phyloP scores from a whole-genome alignment of 2,888 invertebrate genomes.

The Philereme transversata region DNA sequence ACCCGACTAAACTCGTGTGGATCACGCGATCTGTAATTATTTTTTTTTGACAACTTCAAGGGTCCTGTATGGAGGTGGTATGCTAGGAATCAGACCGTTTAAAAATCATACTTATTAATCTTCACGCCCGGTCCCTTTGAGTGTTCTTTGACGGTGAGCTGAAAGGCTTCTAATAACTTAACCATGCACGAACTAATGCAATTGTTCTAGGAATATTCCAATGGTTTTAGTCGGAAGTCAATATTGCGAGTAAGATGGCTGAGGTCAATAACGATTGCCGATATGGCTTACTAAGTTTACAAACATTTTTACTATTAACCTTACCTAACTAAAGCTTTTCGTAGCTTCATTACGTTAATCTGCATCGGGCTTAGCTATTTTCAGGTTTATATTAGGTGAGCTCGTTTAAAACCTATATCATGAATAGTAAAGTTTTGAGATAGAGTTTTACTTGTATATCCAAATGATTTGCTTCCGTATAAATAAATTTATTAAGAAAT shows the following conservation, averaged over 20 bases:
- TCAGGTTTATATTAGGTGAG: too few species aligned
- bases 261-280: background rate
- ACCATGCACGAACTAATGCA: constrained; percentile 13
- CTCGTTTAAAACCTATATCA: too few species aligned
- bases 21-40: constrained; percentile 57
- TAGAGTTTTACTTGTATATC: too few species aligned
- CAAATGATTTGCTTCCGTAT: too few species aligned
- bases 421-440: too few species aligned
- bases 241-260: background rate
- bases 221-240: background rate
- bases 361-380: too few species aligned
- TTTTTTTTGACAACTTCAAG: constrained; percentile 49
- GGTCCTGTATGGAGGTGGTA: constrained; percentile 43
- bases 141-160: constrained; percentile 14
- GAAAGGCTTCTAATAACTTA: constrained; percentile 13
- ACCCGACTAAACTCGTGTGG: constrained; percentile 55
- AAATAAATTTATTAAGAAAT: too few species aligned
- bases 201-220: constrained; percentile 18
- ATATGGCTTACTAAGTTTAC: too few species aligned
- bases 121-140: constrained; percentile 21
- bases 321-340: too few species aligned
- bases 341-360: too few species aligned
- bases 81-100: constrained; percentile 20
- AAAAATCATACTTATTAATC: constrained; percentile 20
- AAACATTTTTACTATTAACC: too few species aligned